Evolutionary conservation across 2,113 vertebrate genomes (phyloP), one percentile per base, ranked within the genome.

Genomic region (Danionella cerebrum): DNA sequence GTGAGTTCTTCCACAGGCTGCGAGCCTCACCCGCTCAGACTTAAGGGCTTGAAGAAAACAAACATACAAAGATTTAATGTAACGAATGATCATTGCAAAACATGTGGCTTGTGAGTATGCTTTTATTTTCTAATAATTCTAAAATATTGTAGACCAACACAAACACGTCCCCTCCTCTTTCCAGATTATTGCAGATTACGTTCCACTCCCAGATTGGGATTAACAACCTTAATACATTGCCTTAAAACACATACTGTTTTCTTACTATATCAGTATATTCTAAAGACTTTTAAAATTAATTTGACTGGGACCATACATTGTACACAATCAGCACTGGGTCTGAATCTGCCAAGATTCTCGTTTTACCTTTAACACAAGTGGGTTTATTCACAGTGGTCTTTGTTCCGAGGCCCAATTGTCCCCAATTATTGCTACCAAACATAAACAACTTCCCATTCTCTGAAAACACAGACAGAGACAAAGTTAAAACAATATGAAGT

Each of bases 341-440:
- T 39, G 5, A 19, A 0, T 57, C 18, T 19, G 9, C 4, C 59
- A 58, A 24, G 39, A n/a, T n/a, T 7, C 59, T 11, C 73, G 25
- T 24, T 82, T 42, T 1, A 98, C 94, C 94, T 98, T 97, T 98
- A 58, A 98, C 86, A 90, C 94, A 94, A 0, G 92, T 97, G 67
- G 96, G 96, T 73, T 92, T 96, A 82, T 58, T 88, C 70, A 95
- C 79, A 0, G 88, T 79, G 52, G 71, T 77, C 77, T 92, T 96
- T 75, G 91, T 90, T 65, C 94, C 94, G 67, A 98, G 86, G 71
- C 94, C 94, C 25, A 98, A 89, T 18, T 98, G 96, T 42, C 95
- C 96, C 94, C 94, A 98, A 80, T 93, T 94, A 80, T 97, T 98
- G 80, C 94, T 95, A 81, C 95, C 95, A 5, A 98, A 98, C 90